Evolutionary conservation across 1,140 invertebrate species (phyloP), one percentile per base, ranked within the genome.

Genomic region (Drosophila grimshawi): DNA sequence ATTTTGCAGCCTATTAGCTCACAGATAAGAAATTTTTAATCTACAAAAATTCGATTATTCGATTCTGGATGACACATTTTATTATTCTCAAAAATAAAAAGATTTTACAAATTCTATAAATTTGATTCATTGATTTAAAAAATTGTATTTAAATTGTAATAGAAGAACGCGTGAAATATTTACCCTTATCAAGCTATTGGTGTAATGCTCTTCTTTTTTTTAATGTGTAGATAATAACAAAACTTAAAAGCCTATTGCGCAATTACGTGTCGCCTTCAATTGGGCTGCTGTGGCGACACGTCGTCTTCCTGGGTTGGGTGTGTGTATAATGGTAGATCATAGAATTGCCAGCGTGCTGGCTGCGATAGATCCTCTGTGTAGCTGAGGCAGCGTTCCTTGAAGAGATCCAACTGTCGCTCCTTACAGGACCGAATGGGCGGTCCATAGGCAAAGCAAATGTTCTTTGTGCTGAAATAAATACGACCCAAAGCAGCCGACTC

Each of bases 401-500:
- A 90, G 2, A 80, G 7, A 11, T 86, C 76, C 32, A 33, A 57
- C 30, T 85, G 81, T 39, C 73, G 82, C 82, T 93, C 92, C 59
- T 92, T 91, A 82, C 96, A 96, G 6, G 92, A 88, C 1, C 72
- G 52, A 5, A 76, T 94, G 3, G 95, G 95, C 89, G 95, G 94
- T 62, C 96, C 95, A 29, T 94, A 75, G 59, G 93, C 93, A 80
- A 94, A 96, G 83, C 96, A 96, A 80, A 95, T 91, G 0, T 95
- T 95, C 35, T 94, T 93, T 30, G 96, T 92, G 3, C 94, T 94
- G 83, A 96, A 97, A 90, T 96, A 97, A 27, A 95, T 83, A n/a
- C 92, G 92, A 29, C 96, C 96, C 19, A 97, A 92, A n/a, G 93
- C 92, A 5, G 83, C 92, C 2, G 94, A 93, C 2, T 93, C 86